Evolutionary conservation across 1,140 invertebrate species (phyloP).

Genomic region (Wasmannia auropunctata): DNA sequence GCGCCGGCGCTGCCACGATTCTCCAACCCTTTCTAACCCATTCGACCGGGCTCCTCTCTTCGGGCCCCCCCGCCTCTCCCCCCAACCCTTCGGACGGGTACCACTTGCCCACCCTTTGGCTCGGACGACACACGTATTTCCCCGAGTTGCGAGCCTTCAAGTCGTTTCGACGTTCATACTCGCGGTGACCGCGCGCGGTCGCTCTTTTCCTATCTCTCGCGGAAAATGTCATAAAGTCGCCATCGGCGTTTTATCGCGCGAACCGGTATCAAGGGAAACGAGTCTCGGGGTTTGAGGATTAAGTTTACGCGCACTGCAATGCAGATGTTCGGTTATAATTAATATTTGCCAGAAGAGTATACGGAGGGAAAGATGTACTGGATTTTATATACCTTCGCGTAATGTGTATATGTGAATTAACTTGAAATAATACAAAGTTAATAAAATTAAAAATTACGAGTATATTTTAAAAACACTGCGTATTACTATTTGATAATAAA

Average conservation of each 20-base stretch:
- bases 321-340: conserved; percentile 48
- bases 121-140: conserved; percentile 72
- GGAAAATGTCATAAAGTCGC: conserved; percentile 58
- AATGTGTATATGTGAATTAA: not conserved
- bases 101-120: conserved; percentile 69
- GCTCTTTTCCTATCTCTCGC: conserved; percentile 59
- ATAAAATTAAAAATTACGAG: conserved; percentile 41
- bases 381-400: conserved; percentile 2
- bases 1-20: conserved; percentile 55
- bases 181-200: conserved; percentile 38
- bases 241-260: conserved; percentile 47
- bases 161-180: conserved; percentile 57
- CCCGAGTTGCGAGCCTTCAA: conserved; percentile 63
- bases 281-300: conserved; percentile 45
- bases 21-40: conserved; percentile 61
- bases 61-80: conserved; percentile 58
- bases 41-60: conserved; percentile 61
- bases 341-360: conserved; percentile 15
- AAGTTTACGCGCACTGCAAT: conserved; percentile 45
- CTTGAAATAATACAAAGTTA: conserved; percentile 17
- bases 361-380: not conserved
- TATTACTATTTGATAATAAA: conserved; percentile 34
- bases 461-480: not conserved
- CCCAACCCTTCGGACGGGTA: conserved; percentile 67
- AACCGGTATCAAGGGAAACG: conserved; percentile 44